Evolutionary conservation across 2,797 vertebrate genomes (phyloP).

Genomic region (Ctenosaura bakeri): DNA sequence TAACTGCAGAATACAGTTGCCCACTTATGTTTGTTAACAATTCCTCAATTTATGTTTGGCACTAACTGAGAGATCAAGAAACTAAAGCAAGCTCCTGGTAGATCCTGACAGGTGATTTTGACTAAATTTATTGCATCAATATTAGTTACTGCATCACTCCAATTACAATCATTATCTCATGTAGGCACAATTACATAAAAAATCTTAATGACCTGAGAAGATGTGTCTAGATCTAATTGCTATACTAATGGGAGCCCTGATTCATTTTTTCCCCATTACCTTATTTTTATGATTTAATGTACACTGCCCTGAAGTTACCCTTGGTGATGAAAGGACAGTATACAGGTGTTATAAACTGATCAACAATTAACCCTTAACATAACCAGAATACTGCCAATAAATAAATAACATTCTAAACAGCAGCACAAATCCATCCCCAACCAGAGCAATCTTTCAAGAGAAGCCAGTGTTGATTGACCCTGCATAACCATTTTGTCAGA

Average conservation of each 20-base stretch:
- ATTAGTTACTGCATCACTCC: background rate
- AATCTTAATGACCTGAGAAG: background rate
- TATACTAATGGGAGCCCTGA: background rate
- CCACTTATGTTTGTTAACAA: background rate
- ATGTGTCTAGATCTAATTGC: background rate
- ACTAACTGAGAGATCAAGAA: no score
- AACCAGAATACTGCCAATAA: background rate
- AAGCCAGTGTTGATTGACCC: constrained; percentile 12
- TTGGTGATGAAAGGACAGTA: background rate
- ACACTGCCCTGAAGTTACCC: background rate
- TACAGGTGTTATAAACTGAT: background rate
- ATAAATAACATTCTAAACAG: background rate
- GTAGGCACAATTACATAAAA: background rate
- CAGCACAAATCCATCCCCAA: background rate
- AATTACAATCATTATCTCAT: background rate
- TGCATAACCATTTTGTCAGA: constrained; percentile 49
- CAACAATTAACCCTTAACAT: background rate
- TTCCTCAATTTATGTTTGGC: background rate
- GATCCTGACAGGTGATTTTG: background rate
- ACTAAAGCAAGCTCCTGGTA: background rate
- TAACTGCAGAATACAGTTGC: background rate
- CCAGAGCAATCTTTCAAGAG: background rate
- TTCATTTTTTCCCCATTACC: background rate
- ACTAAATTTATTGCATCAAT: background rate
- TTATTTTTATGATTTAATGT: background rate